Evolutionary conservation across 1,140 invertebrate genomes (phyloP), one percentile per base, ranked within the genome.

Genomic region (Drosophila saltans): DNA sequence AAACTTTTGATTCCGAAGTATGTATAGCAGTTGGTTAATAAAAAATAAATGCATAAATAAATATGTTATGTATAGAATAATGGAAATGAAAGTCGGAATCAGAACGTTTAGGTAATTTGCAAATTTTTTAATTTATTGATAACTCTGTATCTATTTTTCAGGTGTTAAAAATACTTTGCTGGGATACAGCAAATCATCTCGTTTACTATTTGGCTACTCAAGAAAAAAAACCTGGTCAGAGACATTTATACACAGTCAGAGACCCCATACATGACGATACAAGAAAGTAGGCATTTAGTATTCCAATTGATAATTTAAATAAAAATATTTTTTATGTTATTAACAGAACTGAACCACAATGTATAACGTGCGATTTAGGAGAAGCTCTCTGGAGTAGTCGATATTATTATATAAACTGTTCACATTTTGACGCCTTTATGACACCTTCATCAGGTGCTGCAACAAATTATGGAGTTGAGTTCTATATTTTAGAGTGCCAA

Each of bases 141-240:
- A 16, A 16, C 16, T 16, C 16, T 16, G 16, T 16, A 16, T 16
- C 16, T 16, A 16, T 52, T 2, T 66, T 66, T 59, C 63, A 94
- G 94, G 94, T 94, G n/a, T 94, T 94, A 41, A 94, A 95, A 86
- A 97, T 98, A 81, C 94, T 98, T 55, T 96, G 96, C 11, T 98
- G 97, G 96, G 96, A 98, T 93, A 96, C 96, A 69, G 94, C 94
- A 48, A 95, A 95, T 89, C 95, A 97, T 92, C 93, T 96, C 79
- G 96, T 98, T 93, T 98, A 95, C 92, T 98, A 96, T 94, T 94
- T 97, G 83, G 96, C 94, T 75, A 97, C 96, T 52, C 95, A 96
- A 81, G 96, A 96, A 65, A 94, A 94, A 61, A 95, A 95, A 90
- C 96, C 97, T 1, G 96, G 97, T 3, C 96, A 98, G 91, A 94